Evolutionary conservation across 2,888 invertebrate genomes (phyloP).

Genomic region (Acleris sparsana): DNA sequence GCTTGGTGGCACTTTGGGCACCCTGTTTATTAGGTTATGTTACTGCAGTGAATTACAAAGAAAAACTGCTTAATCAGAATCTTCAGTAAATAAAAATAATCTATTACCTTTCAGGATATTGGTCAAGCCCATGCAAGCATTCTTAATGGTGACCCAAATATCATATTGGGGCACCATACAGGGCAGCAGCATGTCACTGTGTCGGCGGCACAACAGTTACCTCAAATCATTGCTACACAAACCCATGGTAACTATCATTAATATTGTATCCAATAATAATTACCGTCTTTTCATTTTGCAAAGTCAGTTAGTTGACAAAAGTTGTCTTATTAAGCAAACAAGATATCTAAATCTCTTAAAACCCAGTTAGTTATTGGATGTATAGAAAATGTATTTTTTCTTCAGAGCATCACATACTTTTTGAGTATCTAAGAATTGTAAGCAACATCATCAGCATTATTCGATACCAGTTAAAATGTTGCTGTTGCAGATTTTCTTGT

Average conservation of each 20-base stretch:
- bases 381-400: too few species aligned
- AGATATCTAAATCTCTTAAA: too few species aligned
- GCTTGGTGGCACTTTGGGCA: too few species aligned
- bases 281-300: too few species aligned
- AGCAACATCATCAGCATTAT: too few species aligned
- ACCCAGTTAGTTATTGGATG: too few species aligned
- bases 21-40: not conserved
- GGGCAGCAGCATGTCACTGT: conserved; percentile 75
- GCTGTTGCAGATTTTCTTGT: not conserved
- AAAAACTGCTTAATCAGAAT: not conserved
- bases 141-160: conserved; percentile 78
- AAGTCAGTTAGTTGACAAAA: too few species aligned
- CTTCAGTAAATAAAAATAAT: not conserved
- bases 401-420: too few species aligned
- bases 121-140: conserved; percentile 75
- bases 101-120: conserved; percentile 66
- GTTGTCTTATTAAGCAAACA: too few species aligned
- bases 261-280: not conserved
- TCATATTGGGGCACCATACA: conserved; percentile 83
- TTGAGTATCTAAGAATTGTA: too few species aligned
- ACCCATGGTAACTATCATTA: conserved; percentile 63
- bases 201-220: conserved; percentile 74
- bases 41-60: conserved; percentile 17
- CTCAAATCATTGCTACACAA: conserved; percentile 77
- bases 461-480: not conserved